These are phyloP conservation scores for Drosophila sturtevanti DNA, from an alignment of 1,140 invertebrate genomes.

Conservation along the genomic window DNA sequence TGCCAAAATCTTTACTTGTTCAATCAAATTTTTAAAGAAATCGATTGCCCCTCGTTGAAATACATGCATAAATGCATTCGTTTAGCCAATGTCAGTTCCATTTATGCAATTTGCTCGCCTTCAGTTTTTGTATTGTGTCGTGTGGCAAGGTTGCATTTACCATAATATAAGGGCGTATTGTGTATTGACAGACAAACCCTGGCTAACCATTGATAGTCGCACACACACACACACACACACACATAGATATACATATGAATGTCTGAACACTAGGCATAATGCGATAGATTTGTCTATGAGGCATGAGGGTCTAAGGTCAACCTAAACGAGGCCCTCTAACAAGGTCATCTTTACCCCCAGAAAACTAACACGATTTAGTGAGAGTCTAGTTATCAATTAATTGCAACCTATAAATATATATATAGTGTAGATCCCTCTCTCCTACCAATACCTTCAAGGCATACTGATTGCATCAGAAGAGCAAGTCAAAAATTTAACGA, in stretches of 20 bases:
- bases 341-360: background rate
- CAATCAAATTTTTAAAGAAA: background rate
- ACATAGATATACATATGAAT: too few species aligned
- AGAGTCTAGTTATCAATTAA: background rate
- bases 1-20: too few species aligned
- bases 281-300: background rate
- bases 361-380: background rate
- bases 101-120: slow-evolving; percentile 63
- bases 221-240: slow-evolving; percentile 5
- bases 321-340: background rate
- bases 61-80: slow-evolving; percentile 55
- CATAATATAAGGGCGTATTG: slow-evolving; percentile 69
- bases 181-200: slow-evolving; percentile 31
- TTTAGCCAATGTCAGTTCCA: slow-evolving; percentile 66
- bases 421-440: background rate
- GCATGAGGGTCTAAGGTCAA: background rate
- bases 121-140: slow-evolving; percentile 43
- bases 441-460: background rate
- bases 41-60: slow-evolving; percentile 27
- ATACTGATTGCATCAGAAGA: slow-evolving; percentile 25
- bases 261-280: background rate
- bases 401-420: background rate
- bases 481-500: slow-evolving; percentile 5
- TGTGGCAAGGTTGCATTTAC: slow-evolving; percentile 61
- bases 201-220: slow-evolving; percentile 31